phyloP scores from a whole-genome alignment of 2,113 vertebrate genomes.

The Toxotes chatareus region DNA sequence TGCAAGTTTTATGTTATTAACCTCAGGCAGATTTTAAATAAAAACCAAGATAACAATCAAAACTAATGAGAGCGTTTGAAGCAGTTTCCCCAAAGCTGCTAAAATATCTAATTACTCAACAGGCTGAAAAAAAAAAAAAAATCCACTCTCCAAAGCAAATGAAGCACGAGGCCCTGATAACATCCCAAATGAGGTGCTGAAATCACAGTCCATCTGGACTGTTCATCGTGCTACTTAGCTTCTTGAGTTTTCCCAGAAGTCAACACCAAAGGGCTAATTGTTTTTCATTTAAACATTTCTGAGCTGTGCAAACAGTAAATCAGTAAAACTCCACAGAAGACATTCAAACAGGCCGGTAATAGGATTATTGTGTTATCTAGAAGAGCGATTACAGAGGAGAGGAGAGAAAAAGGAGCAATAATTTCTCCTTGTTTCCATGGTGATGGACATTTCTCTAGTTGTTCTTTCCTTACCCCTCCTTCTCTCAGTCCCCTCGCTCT shows the following conservation, averaged over 20 bases:
- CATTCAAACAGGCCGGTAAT: neutral
- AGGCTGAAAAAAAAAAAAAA: slow-evolving; percentile 13
- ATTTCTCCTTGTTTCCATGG: slow-evolving; percentile 23
- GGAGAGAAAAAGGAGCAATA: neutral
- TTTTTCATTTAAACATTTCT: neutral
- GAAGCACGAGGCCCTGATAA: slow-evolving; percentile 50
- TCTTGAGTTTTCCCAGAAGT: slow-evolving; percentile 12
- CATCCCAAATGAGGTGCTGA: slow-evolving; percentile 45
- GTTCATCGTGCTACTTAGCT: slow-evolving; percentile 21
- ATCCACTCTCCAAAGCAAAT: slow-evolving; percentile 57
- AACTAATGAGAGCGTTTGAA: slow-evolving; percentile 7
- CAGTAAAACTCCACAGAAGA: neutral
- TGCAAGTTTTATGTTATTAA: slow-evolving; percentile 9
- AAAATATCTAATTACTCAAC: slow-evolving; percentile 41
- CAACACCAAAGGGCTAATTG: neutral
- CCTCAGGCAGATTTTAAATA: slow-evolving; percentile 8
- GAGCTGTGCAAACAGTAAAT: slow-evolving; percentile 4
- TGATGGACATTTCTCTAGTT: slow-evolving; percentile 14
- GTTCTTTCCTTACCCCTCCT: neutral
- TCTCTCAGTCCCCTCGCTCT: neutral
- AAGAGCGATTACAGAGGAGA: slow-evolving; percentile 4
- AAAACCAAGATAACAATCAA: slow-evolving; percentile 19
- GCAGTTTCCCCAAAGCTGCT: slow-evolving; percentile 36
- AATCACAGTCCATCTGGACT: slow-evolving; percentile 55
- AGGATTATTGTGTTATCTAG: neutral